These are phyloP conservation scores for Pachypsylla venusta DNA, from an alignment of 1,140 invertebrate genomes.

Conservation along the genomic window DNA sequence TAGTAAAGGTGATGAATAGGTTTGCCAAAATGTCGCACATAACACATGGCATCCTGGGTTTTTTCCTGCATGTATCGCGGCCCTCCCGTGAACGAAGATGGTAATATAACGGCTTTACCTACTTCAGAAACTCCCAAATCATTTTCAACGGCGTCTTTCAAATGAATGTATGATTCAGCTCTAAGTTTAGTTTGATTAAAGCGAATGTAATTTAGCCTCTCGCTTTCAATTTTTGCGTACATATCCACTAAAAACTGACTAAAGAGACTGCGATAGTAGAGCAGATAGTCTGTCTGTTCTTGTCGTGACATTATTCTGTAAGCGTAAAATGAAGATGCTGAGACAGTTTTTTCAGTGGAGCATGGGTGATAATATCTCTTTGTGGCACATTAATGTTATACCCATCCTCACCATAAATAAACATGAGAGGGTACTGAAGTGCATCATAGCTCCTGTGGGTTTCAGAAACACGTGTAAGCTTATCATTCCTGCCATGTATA, in stretches of 20 bases:
- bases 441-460: constrained; percentile 34
- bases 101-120: constrained; percentile 9
- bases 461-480: constrained; percentile 29
- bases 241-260: constrained; percentile 33
- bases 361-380: constrained; percentile 16
- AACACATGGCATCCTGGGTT: constrained; percentile 33
- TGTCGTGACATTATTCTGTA: constrained; percentile 27
- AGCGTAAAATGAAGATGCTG: constrained; percentile 24
- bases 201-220: constrained; percentile 30
- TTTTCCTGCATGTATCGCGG: constrained; percentile 32
- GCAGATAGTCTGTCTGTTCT: constrained; percentile 22
- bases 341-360: constrained; percentile 25
- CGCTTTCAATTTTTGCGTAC: constrained; percentile 35
- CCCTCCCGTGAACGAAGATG: constrained; percentile 26
- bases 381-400: constrained; percentile 32
- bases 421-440: constrained; percentile 35
- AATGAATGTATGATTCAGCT: constrained; percentile 32
- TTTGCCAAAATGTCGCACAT: constrained; percentile 29
- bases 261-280: constrained; percentile 24
- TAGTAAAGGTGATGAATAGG: constrained; percentile 22
- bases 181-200: constrained; percentile 34
- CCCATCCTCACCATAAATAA: constrained; percentile 34
- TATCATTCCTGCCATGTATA: constrained; percentile 17
- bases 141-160: constrained; percentile 26
- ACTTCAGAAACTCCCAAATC: constrained; percentile 12